Evolutionary conservation across 1,140 invertebrate species (phyloP).

Genomic region (Aphis craccivora): DNA sequence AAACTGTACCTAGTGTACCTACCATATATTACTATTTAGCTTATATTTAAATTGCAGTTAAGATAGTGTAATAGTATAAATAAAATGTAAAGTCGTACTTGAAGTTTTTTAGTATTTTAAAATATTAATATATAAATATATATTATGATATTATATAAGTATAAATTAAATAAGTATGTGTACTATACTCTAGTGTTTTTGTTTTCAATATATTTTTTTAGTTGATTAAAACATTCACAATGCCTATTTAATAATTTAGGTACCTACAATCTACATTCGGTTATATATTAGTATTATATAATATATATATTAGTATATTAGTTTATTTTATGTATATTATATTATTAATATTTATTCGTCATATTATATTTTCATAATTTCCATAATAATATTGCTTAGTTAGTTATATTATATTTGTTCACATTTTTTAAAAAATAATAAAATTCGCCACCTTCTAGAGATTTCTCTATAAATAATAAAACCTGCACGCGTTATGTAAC

Average conservation of each 20-base stretch:
- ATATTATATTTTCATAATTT: background rate
- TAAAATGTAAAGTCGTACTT: background rate
- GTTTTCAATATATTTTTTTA: no score
- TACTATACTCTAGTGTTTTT: no score
- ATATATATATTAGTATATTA: no score
- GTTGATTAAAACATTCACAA: background rate
- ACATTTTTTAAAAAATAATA: background rate
- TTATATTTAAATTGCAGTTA: background rate
- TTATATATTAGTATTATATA: background rate
- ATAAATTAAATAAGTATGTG: background rate
- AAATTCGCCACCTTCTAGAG: background rate
- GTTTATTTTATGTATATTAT: no score
- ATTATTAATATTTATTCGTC: background rate
- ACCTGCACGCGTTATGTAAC: conserved; percentile 27
- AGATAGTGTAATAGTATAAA: background rate
- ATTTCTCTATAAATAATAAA: conserved; percentile 53
- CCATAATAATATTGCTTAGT: background rate
- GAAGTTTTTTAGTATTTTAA: background rate
- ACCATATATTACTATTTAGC: background rate
- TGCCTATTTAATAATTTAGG: background rate
- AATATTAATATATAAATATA: background rate
- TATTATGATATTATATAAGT: background rate
- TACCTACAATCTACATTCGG: no score
- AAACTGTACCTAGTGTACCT: no score
- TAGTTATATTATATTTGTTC: background rate